Conservation (phyloP, 2,888 invertebrate species). For the Thysanoteuthis rhombus region DNA sequence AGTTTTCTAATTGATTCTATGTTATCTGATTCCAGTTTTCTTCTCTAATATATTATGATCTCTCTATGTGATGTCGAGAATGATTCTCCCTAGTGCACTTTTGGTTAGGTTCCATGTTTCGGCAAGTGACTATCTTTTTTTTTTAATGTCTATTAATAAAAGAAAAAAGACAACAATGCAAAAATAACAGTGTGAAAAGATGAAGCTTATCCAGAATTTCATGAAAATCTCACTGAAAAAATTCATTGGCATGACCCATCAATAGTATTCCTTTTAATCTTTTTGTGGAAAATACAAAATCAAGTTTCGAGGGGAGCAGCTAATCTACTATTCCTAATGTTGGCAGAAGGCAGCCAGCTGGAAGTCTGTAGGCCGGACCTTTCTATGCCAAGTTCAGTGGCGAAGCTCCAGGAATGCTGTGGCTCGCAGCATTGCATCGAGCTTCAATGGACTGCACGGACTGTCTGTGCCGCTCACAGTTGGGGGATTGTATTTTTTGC, state of each 20-base stretch:
- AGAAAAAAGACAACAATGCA: too few species aligned
- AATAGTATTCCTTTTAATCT: background rate
- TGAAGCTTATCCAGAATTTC: background rate
- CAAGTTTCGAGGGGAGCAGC: background rate
- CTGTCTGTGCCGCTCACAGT: too few species aligned
- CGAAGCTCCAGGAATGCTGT: background rate
- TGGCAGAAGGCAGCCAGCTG: background rate
- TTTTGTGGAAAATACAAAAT: background rate
- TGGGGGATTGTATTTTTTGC: background rate
- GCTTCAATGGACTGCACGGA: background rate
- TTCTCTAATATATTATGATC: too few species aligned
- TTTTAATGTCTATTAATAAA: too few species aligned
- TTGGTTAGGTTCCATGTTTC: too few species aligned
- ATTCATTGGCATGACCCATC: background rate
- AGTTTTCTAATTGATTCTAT: too few species aligned
- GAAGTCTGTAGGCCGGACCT: background rate
- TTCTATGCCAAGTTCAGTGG: constrained; percentile 12
- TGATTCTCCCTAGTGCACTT: too few species aligned
- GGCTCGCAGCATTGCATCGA: background rate
- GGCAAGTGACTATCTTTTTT: too few species aligned
- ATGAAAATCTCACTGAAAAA: background rate
- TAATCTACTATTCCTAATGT: background rate
- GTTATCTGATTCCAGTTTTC: too few species aligned
- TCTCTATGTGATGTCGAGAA: too few species aligned
- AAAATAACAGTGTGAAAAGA: too few species aligned